phyloP scores from a whole-genome alignment of 2,113 vertebrate genomes.

The cattle (Bos taurus) region DNA sequence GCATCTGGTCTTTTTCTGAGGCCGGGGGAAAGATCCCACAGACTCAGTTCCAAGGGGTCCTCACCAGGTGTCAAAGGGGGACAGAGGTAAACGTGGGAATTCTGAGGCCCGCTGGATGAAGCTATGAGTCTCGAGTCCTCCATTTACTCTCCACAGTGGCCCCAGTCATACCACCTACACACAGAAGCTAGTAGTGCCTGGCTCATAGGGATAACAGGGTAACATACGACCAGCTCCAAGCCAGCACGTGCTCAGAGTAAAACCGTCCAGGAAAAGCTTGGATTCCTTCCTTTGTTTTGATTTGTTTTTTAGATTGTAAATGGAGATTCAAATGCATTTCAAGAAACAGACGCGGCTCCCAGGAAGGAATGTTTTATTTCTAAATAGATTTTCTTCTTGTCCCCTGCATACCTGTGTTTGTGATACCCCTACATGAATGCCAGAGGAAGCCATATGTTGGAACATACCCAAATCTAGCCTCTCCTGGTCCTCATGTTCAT shows the following conservation, averaged over 20 bases:
- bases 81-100: rapidly evolving
- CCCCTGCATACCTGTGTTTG: neutral
- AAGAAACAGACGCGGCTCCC: neutral
- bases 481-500: slow-evolving; percentile 40
- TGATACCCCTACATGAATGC: rapidly evolving
- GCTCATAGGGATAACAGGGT: neutral
- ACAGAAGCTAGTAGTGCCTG: neutral
- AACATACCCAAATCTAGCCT: slow-evolving; percentile 55
- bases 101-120: neutral
- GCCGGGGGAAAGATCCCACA: rapidly evolving
- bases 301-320: neutral
- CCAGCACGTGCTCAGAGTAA: neutral
- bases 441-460: neutral
- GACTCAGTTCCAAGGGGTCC: neutral
- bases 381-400: neutral
- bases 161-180: neutral
- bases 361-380: neutral
- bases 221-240: neutral
- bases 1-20: neutral
- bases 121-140: neutral
- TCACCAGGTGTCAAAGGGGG: neutral
- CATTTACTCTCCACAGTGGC: neutral
- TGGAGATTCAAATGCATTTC: neutral
- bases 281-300: neutral
- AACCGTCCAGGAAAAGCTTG: neutral